Percentiles rank a stretch among this genome's conserved stretches.
Evolutionary conservation across 1,140 invertebrate genomes (phyloP).

Genomic region (Bombyx mandarina): DNA sequence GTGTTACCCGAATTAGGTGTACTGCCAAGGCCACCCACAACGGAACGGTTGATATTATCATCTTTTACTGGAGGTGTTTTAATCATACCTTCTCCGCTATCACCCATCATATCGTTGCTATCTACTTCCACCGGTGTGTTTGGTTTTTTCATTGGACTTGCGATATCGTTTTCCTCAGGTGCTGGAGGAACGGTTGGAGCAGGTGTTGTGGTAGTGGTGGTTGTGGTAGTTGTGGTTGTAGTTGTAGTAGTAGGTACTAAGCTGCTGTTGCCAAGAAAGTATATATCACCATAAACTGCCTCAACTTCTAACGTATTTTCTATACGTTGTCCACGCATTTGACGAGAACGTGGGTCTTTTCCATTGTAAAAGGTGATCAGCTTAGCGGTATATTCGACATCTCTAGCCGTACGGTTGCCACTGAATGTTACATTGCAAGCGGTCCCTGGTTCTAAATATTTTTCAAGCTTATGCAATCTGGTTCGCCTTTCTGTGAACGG

Average conservation of each 20-base stretch:
- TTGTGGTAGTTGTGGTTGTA: constrained; percentile 80
- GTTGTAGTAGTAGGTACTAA: constrained; percentile 83
- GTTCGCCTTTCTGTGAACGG: constrained; percentile 71
- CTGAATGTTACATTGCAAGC: constrained; percentile 83
- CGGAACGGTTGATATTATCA: constrained; percentile 52
- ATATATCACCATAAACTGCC: constrained; percentile 79
- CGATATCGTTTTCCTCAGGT: constrained; percentile 52
- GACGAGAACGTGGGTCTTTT: constrained; percentile 56
- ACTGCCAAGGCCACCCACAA: constrained; percentile 48
- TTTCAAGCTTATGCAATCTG: constrained; percentile 74
- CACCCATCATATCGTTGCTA: constrained; percentile 46
- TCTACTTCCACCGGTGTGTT: constrained; percentile 37
- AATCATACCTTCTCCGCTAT: constrained; percentile 47
- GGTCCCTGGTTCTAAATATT: constrained; percentile 78
- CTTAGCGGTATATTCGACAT: constrained; percentile 80
- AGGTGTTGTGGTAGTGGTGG: constrained; percentile 74
- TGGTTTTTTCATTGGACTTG: constrained; percentile 32
- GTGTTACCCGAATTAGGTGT: constrained; percentile 32
- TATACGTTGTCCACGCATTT: constrained; percentile 70
- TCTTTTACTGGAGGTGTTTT: constrained; percentile 46
- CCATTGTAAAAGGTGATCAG: constrained; percentile 81
- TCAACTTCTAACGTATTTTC: constrained; percentile 79
- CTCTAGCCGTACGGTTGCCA: constrained; percentile 79
- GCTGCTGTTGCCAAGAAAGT: constrained; percentile 80
- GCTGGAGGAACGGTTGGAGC: constrained; percentile 60